These are phyloP conservation scores for Trissolcus brochymenae DNA, from an alignment of 2,888 invertebrate species.

Conservation along the genomic window DNA sequence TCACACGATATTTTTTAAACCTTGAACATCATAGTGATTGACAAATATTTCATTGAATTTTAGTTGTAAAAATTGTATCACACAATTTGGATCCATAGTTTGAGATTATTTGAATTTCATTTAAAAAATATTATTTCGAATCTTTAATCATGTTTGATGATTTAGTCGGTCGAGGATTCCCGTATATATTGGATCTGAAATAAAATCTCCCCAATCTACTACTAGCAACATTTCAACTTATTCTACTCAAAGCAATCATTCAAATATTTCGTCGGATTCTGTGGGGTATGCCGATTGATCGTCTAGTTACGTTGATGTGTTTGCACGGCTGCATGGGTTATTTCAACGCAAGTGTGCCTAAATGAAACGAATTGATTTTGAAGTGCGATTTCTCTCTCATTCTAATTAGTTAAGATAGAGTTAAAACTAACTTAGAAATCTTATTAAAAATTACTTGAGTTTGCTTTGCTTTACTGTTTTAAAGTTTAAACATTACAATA, in stretches of 20 bases:
- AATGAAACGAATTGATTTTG: not conserved
- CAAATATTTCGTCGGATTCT: conserved; percentile 75
- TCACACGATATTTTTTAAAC: too few species aligned
- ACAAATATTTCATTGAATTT: too few species aligned
- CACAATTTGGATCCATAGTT: too few species aligned
- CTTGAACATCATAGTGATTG: too few species aligned
- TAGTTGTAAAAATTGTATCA: too few species aligned
- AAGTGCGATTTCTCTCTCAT: conserved; percentile 19
- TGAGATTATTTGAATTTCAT: too few species aligned
- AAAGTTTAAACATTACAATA: too few species aligned
- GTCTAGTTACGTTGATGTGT: conserved; percentile 25
- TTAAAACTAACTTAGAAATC: too few species aligned
- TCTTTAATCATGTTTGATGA: conserved; percentile 72
- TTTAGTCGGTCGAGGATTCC: conserved; percentile 85
- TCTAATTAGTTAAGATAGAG: conserved; percentile 17
- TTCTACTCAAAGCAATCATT: conserved; percentile 75
- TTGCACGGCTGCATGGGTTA: conserved; percentile 1
- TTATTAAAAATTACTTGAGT: too few species aligned
- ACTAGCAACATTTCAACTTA: conserved; percentile 75
- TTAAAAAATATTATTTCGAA: conserved; percentile 8
- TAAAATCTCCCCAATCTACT: conserved; percentile 79
- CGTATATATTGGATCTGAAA: conserved; percentile 82
- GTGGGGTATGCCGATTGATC: conserved; percentile 71
- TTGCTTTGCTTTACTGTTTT: too few species aligned
- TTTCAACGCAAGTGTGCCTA: too few species aligned